Percentiles rank a stretch among this genome's conserved stretches.
Conservation (phyloP, 2,113 vertebrate species). For the Pelmatolapia mariae region DNA sequence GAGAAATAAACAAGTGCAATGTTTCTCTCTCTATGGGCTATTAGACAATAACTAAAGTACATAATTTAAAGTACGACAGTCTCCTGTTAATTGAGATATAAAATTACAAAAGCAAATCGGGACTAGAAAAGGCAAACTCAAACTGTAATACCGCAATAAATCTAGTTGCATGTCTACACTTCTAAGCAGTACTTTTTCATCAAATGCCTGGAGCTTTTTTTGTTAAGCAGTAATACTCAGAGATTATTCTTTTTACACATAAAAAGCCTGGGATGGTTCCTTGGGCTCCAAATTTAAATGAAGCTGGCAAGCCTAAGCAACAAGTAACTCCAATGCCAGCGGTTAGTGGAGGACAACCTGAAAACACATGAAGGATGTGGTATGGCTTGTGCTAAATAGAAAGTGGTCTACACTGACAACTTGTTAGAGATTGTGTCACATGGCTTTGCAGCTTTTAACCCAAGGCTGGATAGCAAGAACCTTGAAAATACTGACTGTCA, state of each 20-base stretch:
- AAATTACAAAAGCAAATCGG: neutral
- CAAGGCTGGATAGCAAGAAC: neutral
- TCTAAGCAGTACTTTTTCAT: conserved; percentile 2
- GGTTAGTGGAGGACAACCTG: neutral
- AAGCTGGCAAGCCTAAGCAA: conserved; percentile 1
- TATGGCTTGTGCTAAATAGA: neutral
- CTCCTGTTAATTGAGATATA: conserved; percentile 14
- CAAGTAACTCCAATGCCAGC: neutral
- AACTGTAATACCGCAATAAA: neutral
- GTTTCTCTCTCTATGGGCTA: conserved; percentile 26
- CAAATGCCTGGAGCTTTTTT: conserved; percentile 23
- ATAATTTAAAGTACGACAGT: neutral
- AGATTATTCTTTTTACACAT: conserved; percentile 24
- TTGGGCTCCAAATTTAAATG: conserved; percentile 21
- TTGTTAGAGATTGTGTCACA: conserved; percentile 3
- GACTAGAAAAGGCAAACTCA: conserved; percentile 1
- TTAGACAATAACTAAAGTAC: conserved; percentile 10
- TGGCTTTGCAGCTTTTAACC: neutral
- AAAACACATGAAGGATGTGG: conserved; percentile 8
- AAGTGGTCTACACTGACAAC: conserved; percentile 14
- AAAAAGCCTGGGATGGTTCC: conserved; percentile 16
- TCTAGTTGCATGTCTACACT: neutral
- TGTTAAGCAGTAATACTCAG: conserved; percentile 25
- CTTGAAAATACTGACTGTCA: neutral
- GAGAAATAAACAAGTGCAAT: conserved; percentile 35